Evolutionary conservation across 35 echinoderm and acorn worm genomes (phyloP), one percentile per base, ranked within the genome.

Genomic region (Lytechinus pictus): DNA sequence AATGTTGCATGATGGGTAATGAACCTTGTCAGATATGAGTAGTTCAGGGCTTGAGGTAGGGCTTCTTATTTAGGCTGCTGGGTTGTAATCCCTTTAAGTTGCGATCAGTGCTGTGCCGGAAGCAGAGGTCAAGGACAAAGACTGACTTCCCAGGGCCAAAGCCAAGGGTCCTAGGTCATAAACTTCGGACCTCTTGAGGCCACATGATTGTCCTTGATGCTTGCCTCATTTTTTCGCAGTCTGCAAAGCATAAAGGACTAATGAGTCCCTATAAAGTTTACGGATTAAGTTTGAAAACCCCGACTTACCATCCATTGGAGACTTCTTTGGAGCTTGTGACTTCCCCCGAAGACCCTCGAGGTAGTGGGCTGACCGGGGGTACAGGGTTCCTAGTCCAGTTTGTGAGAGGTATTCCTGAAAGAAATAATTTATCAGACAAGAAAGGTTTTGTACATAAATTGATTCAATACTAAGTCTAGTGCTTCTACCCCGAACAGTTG

Each of bases 361-460:
- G 28, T 93, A 93, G 28, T 93, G 92, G 53, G 54, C 55, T 57
- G 92, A 33, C 92, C 92, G 28, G 4, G 92, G 52, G 24, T 93
- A 93, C 13, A 93, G 92, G n/a, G 52, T 93, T 27, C 27, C 92
- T 10, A 93, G 54, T 55, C 92, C 92, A 11, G 92, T 55, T 57
- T 93, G 10, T n/a, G 52, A 33, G 27, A 93, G 52, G 92, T 93
- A 93, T 3, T 93, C 92, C 92, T 93, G 92, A 93, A 93, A 54
- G 54, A 93, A 4, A 93, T 8, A n/a, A n/a, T n/a, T n/a, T n/a
- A 93, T n/a, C 51, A 79, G 19, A 24, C 19, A 21, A 79, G 66
- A n/a, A 79, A 79, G 16, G 33, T 0, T 44, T 44, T 44, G 33
- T 16, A 79, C n/a, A 6, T 5, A 79, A 79, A 24, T 79, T n/a